These are phyloP conservation scores for Drosophila flavopinicola DNA, from an alignment of 2,888 invertebrate genomes.

Conservation along the genomic window DNA sequence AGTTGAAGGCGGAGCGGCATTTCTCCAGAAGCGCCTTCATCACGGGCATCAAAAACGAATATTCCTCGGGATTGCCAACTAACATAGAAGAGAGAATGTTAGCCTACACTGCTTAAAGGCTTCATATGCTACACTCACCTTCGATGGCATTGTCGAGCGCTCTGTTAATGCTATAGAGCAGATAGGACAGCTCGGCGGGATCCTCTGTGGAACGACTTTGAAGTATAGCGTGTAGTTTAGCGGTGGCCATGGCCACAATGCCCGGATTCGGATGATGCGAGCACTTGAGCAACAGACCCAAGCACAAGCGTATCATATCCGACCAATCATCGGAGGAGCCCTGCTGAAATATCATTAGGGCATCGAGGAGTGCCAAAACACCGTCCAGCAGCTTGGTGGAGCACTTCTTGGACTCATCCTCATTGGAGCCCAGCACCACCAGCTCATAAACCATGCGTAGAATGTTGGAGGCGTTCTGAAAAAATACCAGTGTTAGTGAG, in stretches of 20 bases:
- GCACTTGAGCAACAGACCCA: conserved; percentile 85
- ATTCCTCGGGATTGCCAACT: conserved; percentile 86
- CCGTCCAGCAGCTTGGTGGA: conserved; percentile 86
- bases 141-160: conserved; percentile 85
- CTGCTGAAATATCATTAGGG: conserved; percentile 86
- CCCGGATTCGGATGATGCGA: conserved; percentile 85
- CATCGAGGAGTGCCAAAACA: conserved; percentile 85
- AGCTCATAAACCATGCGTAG: conserved; percentile 87
- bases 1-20: conserved; percentile 82
- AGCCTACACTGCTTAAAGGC: too few relatives aligned
- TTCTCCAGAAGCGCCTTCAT: conserved; percentile 87
- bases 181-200: conserved; percentile 86
- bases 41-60: conserved; percentile 87
- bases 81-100: conserved; percentile 1
- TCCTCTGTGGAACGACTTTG: conserved; percentile 86
- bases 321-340: conserved; percentile 85
- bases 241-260: conserved; percentile 87
- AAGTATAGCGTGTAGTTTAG: conserved; percentile 86
- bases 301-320: conserved; percentile 86
- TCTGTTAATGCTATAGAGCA: conserved; percentile 85
- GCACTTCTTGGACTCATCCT: conserved; percentile 85
- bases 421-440: conserved; percentile 86
- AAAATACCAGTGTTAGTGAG: too few relatives aligned
- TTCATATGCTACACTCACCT: conserved; percentile 70
- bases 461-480: conserved; percentile 86